Evolutionary conservation across 2,797 vertebrate species (phyloP), one percentile per base, ranked within the genome.

Genomic region (Ficedula albicollis): DNA sequence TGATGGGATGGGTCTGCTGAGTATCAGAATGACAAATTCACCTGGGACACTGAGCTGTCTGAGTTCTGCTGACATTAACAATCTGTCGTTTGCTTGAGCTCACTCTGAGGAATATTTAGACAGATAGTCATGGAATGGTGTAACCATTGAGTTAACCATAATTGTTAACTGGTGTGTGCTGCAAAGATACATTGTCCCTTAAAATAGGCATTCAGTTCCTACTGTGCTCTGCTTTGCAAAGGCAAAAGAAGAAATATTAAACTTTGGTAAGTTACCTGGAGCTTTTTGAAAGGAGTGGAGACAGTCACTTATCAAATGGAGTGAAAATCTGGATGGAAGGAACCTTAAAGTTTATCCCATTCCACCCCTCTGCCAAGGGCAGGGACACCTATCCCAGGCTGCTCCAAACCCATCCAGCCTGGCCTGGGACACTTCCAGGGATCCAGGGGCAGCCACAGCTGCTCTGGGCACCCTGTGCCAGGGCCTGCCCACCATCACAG

Each of bases 1-100:
- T 77, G 89, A 93, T 66, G 73, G 73, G 95, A 73, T 80, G 89
- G 59, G 70, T 70, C 92, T 97, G 90, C 96, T 97, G 43, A 76
- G 93, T 93, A 94, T 96, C 96, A 90, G 62, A 95, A 78, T 92
- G 92, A 92, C 87, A 97, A 90, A 97, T 97, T 95, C 95, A 96
- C 95, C 95, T 95, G 96, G 62, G 87, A 93, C 95, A 94, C 85
- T 15, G 74, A 94, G 62, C 79, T 86, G 54, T 63, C 90, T 12
- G 92, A 76, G 55, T 36, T 86, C 29, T 95, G 88, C 89, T 94
- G 96, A 19, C 91, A 94, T 91, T 88, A 94, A 90, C 93, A 89
- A 94, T 62, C 66, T 38, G n/a, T 58, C 52, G 8, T 91, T 91
- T 88, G 43, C 89, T 87, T 84, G 81, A 92, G 62, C 91, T 93